Conservation (phyloP, 2,113 vertebrate genomes). For the Archilochus colubris region DNA sequence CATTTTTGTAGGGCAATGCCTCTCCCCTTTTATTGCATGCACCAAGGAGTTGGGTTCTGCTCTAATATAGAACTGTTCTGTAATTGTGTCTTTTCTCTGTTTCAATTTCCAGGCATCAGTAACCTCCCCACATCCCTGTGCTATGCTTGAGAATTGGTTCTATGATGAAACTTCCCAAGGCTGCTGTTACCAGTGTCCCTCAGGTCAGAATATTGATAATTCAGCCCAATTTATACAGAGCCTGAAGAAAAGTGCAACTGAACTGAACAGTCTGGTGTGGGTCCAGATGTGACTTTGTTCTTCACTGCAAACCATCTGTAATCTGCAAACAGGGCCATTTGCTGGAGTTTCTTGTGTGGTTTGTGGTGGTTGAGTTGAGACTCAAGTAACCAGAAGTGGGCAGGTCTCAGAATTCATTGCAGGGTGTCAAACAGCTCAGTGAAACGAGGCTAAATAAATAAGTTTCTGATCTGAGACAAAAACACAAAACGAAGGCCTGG, state of each 20-base stretch:
- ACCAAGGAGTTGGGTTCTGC: not conserved
- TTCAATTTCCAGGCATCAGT: not conserved
- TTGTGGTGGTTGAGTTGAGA: not conserved
- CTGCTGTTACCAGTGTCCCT: slow-evolving; percentile 69
- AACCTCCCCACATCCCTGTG: not conserved
- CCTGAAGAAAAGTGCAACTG: not conserved
- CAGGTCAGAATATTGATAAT: slow-evolving; percentile 36
- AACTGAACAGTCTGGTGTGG: not conserved
- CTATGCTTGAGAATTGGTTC: not conserved
- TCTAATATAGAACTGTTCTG: not conserved
- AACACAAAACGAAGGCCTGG: not conserved
- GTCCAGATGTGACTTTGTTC: not conserved
- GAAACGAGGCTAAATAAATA: not conserved
- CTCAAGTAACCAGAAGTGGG: not conserved
- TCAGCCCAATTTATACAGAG: not conserved
- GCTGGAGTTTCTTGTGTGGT: not conserved
- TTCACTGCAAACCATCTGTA: not conserved
- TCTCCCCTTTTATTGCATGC: no score
- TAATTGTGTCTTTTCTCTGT: not conserved
- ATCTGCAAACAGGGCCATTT: not conserved
- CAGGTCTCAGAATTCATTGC: not conserved
- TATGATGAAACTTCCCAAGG: not conserved
- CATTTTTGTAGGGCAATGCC: not conserved
- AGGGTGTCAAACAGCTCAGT: not conserved
- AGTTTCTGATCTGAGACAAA: not conserved